A percentile compares a stretch with the other conserved stretches of the same genome.
Conservation (phyloP, 2,113 vertebrate species). For the Hippolais icterina region DNA sequence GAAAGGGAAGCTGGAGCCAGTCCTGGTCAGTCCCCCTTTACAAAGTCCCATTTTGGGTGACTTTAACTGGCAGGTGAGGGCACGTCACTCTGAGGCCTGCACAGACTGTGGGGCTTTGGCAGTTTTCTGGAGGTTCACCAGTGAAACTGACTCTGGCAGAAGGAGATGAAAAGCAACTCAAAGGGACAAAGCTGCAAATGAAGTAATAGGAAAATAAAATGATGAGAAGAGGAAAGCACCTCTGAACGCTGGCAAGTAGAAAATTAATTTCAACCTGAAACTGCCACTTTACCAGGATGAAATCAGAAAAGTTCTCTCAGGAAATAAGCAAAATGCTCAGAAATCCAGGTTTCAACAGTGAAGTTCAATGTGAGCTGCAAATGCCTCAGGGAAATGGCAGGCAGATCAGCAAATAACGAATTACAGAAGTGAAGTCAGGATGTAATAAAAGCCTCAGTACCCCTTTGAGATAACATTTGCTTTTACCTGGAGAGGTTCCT, state of each 20-base stretch:
- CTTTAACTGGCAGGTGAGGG: background rate
- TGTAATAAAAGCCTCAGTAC: conserved; percentile 38
- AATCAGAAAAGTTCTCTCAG: background rate
- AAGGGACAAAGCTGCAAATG: background rate
- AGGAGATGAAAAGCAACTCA: background rate
- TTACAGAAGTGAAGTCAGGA: conserved; percentile 9
- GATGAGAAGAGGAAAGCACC: background rate
- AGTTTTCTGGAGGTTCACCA: background rate
- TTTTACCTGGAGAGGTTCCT: conserved; percentile 50
- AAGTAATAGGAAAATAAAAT: background rate
- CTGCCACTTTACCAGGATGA: background rate
- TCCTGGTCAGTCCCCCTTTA: background rate
- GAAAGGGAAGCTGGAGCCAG: background rate
- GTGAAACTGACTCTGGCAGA: background rate
- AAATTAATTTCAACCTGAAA: conserved; percentile 26
- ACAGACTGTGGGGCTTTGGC: background rate
- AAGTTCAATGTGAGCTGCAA: background rate
- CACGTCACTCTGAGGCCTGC: background rate
- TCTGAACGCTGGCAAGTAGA: background rate
- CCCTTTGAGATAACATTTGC: conserved; percentile 52
- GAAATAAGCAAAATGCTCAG: conserved; percentile 13
- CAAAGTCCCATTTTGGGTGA: background rate
- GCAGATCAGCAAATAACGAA: conserved; percentile 11
- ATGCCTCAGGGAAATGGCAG: conserved; percentile 3
- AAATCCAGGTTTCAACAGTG: conserved; percentile 2